These are phyloP conservation scores for Tortricodes alternella DNA, from an alignment of 2,888 invertebrate genomes.

Conservation along the genomic window DNA sequence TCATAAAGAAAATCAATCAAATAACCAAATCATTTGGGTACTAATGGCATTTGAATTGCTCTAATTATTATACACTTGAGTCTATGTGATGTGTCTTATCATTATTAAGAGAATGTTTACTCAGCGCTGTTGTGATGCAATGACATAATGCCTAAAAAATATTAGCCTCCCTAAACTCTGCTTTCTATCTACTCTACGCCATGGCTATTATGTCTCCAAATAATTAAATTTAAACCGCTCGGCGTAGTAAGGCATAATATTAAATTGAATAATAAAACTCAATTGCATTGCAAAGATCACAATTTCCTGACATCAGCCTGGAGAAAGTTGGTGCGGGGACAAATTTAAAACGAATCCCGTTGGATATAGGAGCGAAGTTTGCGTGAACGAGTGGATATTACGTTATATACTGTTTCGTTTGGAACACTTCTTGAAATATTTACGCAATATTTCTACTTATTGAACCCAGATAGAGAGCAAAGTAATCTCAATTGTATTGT, in stretches of 20 bases:
- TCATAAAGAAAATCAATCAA: constrained; percentile 43
- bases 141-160: neutral
- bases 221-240: constrained; percentile 79
- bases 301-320: constrained; percentile 54
- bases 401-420: constrained; percentile 23
- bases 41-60: constrained; percentile 1
- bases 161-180: neutral
- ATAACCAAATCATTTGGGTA: constrained; percentile 20
- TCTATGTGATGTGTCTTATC: neutral
- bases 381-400: constrained; percentile 8
- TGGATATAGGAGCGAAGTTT: constrained; percentile 10
- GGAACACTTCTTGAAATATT: constrained; percentile 29
- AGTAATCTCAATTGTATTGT: neutral
- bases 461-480: constrained; percentile 14
- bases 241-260: constrained; percentile 73
- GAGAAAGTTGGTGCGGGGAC: constrained; percentile 44
- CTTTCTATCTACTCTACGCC: constrained; percentile 43
- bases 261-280: constrained; percentile 56
- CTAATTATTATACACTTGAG: neutral
- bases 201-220: constrained; percentile 70
- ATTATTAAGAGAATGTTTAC: no score
- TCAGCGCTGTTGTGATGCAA: neutral
- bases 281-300: constrained; percentile 77
- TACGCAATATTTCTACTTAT: constrained; percentile 31
- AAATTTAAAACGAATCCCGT: constrained; percentile 23